Evolutionary conservation across 2,797 vertebrate species (phyloP).

Genomic region (Coluber constrictor): DNA sequence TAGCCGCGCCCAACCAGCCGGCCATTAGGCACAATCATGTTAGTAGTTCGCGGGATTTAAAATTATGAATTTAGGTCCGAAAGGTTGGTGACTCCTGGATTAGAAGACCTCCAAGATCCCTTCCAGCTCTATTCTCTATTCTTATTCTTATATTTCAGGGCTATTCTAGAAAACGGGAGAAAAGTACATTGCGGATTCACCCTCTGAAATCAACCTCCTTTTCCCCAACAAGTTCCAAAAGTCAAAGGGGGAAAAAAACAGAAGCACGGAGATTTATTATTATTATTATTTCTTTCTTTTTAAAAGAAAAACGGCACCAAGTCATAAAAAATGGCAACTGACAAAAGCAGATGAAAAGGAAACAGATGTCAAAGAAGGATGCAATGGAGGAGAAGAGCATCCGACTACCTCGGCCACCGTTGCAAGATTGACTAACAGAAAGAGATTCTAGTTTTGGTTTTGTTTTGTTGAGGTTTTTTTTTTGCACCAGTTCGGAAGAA

Average conservation of each 20-base stretch:
- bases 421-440: not conserved
- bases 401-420: fast-evolving
- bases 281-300: too few species aligned
- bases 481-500: not conserved
- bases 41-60: too few species aligned
- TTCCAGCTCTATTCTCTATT: too few species aligned
- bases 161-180: not conserved
- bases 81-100: too few species aligned
- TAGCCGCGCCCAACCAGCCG: too few species aligned
- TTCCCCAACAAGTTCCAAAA: not conserved
- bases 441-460: not conserved
- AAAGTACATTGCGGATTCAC: not conserved
- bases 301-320: not conserved
- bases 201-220: not conserved
- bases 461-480: too few species aligned
- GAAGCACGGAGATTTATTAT: not conserved
- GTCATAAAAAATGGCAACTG: slow-evolving; percentile 27
- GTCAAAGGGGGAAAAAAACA: not conserved
- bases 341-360: slow-evolving; percentile 21
- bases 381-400: not conserved
- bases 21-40: too few species aligned
- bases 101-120: too few species aligned
- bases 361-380: slow-evolving; percentile 24
- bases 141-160: not conserved
- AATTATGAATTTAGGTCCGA: too few species aligned